Percentiles rank a stretch among this genome's conserved stretches.
Evolutionary conservation across 2,888 invertebrate species (phyloP).

Genomic region (Apotomis betuletana): DNA sequence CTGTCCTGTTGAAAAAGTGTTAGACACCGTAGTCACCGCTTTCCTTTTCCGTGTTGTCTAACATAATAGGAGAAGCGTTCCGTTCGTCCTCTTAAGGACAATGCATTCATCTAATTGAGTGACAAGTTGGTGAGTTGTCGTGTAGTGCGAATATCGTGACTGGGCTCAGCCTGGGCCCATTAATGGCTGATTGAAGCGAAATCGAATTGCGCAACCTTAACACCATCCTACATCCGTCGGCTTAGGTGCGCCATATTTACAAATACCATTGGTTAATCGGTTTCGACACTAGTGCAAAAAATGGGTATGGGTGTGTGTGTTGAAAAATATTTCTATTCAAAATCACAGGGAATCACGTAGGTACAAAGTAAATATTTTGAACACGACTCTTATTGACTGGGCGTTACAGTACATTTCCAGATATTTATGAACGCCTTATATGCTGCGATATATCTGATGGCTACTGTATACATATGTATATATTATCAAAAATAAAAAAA

Average conservation of each 20-base stretch:
- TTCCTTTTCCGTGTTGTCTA: neutral
- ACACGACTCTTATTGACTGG: no score
- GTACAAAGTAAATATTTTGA: no score
- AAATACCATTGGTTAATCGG: conserved; percentile 1
- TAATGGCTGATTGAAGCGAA: conserved; percentile 42
- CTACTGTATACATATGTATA: no score
- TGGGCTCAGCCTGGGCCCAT: conserved; percentile 30
- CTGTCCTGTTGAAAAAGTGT: conserved; percentile 19
- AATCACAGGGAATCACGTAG: no score
- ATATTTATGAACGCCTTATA: no score
- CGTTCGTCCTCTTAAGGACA: conserved; percentile 26
- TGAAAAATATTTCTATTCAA: no score
- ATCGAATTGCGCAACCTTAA: conserved; percentile 47
- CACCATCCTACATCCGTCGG: conserved; percentile 28
- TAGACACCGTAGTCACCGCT: neutral
- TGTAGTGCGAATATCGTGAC: conserved; percentile 42
- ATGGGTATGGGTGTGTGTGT: neutral
- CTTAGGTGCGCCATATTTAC: conserved; percentile 18
- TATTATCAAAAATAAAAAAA: no score
- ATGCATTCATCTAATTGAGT: conserved; percentile 54
- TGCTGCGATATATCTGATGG: no score
- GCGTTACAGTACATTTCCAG: no score
- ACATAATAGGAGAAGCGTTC: neutral
- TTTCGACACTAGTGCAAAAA: neutral
- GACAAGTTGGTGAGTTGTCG: conserved; percentile 61